phyloP scores from a whole-genome alignment of 2,113 vertebrate genomes.

The Oreotrochilus melanogaster region DNA sequence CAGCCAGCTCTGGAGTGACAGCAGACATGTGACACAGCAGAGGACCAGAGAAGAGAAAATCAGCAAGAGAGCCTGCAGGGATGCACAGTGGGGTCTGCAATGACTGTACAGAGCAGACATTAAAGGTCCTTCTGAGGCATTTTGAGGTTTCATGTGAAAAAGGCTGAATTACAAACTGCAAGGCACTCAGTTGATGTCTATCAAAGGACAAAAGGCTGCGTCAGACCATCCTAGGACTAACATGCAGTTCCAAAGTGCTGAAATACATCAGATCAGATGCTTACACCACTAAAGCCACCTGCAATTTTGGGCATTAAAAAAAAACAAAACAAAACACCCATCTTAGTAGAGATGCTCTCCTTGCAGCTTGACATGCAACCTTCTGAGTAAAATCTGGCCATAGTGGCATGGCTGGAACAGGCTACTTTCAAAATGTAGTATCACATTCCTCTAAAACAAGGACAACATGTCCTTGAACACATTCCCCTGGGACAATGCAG shows the following conservation, averaged over 20 bases:
- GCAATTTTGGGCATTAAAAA: neutral
- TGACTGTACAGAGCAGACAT: neutral
- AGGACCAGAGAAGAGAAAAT: neutral
- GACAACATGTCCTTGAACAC: neutral
- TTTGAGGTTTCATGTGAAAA: neutral
- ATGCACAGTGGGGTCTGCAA: neutral
- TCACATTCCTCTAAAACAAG: neutral
- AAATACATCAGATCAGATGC: neutral
- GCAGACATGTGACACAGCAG: neutral
- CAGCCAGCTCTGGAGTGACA: neutral
- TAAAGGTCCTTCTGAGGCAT: neutral
- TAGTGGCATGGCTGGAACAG: neutral
- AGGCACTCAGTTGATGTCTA: neutral
- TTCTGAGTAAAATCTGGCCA: neutral
- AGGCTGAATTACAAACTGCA: conserved; percentile 17
- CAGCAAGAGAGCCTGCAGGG: neutral
- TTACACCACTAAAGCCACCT: neutral
- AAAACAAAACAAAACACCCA: neutral
- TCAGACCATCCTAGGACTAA: conserved; percentile 18
- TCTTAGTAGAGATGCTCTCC: neutral
- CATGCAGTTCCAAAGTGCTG: neutral
- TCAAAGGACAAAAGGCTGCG: conserved; percentile 32
- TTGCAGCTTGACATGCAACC: neutral
- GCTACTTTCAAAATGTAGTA: neutral
- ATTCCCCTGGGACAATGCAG: neutral